Percentiles rank a stretch among this genome's conserved stretches.
Conservation (phyloP, 2,888 invertebrate genomes). For the Aspidapion aeneum region DNA sequence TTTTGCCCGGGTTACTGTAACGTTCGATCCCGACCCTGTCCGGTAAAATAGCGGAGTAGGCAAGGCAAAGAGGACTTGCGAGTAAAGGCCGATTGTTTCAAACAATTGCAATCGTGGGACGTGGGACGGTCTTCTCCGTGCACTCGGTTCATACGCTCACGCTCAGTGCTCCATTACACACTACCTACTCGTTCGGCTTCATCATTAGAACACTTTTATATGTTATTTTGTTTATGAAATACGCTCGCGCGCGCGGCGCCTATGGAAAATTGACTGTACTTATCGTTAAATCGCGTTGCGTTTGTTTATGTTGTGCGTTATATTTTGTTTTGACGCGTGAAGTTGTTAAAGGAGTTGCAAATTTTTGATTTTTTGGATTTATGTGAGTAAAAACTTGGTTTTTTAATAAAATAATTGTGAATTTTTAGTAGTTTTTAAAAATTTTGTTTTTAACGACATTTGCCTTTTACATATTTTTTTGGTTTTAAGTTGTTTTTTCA, state of each 20-base stretch:
- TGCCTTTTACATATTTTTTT: too few relatives aligned
- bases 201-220: constrained; percentile 2
- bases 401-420: too few relatives aligned
- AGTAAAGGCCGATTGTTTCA: constrained; percentile 42
- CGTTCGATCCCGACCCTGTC: too few relatives aligned
- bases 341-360: too few relatives aligned
- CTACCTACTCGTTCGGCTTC: background rate
- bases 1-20: too few relatives aligned
- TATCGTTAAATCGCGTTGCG: background rate
- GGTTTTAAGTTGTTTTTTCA: too few relatives aligned
- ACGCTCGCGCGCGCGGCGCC: background rate
- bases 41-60: background rate
- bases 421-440: too few relatives aligned
- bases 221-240: constrained; percentile 4
- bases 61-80: constrained; percentile 12
- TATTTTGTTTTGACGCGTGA: background rate
- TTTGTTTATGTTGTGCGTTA: background rate
- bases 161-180: constrained; percentile 4
- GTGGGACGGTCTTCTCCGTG: background rate
- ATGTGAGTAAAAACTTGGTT: too few relatives aligned
- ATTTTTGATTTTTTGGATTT: too few relatives aligned
- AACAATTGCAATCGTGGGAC: constrained; percentile 46
- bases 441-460: too few relatives aligned
- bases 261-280: background rate
- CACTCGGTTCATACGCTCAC: background rate